phyloP scores from a whole-genome alignment of 1,140 invertebrate genomes.

The Papilio polytes region DNA sequence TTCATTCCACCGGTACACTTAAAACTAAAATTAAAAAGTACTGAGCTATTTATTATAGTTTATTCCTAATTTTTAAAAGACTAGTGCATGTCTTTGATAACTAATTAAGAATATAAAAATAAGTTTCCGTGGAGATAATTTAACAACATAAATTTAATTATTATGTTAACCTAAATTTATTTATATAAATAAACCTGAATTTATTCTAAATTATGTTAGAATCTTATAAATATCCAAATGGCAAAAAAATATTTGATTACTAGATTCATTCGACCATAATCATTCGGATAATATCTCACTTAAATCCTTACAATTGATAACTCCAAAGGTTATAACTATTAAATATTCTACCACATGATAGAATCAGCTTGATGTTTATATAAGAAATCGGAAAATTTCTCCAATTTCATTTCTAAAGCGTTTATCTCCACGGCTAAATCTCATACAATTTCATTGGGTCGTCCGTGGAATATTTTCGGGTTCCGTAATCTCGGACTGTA shows the following conservation, averaged over 20 bases:
- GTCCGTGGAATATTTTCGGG: conserved; percentile 76
- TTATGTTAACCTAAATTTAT: no score
- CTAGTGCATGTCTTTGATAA: neutral
- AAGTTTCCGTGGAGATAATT: conserved; percentile 14
- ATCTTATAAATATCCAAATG: neutral
- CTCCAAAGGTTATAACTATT: no score
- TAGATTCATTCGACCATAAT: neutral
- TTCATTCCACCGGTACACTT: conserved; percentile 47
- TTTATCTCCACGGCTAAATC: conserved; percentile 83
- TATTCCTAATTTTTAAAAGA: neutral
- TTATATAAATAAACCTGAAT: neutral
- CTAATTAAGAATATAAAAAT: neutral
- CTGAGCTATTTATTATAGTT: neutral
- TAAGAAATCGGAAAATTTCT: conserved; percentile 80
- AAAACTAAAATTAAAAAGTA: conserved; percentile 16
- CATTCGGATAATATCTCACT: no score
- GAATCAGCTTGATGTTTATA: conserved; percentile 81
- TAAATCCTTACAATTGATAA: neutral
- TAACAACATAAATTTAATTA: no score
- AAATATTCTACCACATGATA: conserved; percentile 75
- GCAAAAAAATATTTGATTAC: neutral
- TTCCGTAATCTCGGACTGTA: conserved; percentile 79
- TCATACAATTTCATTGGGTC: conserved; percentile 82
- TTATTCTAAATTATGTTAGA: neutral
- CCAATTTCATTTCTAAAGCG: conserved; percentile 81